Base-by-base conservation (phyloP, 2,113 vertebrate genomes). In the Alectura lathami region DNA sequence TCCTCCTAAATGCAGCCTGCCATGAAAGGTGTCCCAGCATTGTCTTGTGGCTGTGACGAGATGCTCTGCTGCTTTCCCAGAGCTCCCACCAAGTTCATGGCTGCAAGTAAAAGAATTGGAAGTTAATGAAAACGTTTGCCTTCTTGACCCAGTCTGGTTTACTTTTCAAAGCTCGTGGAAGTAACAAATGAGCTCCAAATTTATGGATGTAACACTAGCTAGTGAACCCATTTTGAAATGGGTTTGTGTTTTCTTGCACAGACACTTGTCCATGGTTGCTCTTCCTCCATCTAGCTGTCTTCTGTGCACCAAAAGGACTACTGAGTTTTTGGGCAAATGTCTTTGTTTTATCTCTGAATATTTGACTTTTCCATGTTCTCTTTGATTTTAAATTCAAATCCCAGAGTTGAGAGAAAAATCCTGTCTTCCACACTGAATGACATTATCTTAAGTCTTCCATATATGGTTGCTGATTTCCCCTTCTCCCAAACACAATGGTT, bases 341-440 rank as follows among this genome's bases (percentile, higher is more conserved):
- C 57, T 93, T 75, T 40, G 36, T 56, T 84, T 81, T 87, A 56
- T 60, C 30, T 79, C 32, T 24, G 26, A 29, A 24, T 34, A 17
- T 88, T 88, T 69, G 67, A 43, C 53, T 86, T 68, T 22, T 77
- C 21, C 26, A 18, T 26, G 12, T 68, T 90, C 27, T 88, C 13
- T 83, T 93, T 80, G 68, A 76, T 85, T 86, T 80, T 66, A 62
- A 77, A 74, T 88, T 90, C 53, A 90, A 69, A 83, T 64, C 30
- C 7, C 48, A n/a, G 26, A 43, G 47, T 38, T 69, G 40, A 90
- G 38, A 21, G 68, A 88, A 59, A 40, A 27, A 4, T 43, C 24
- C 22, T 80, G 8, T 17, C 30, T 77, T 86, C 42, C 17, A 4
- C 34, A 29, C 42, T 70, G 50, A 67, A 48, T 83, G n/a, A 13